Evolutionary conservation across 2,888 invertebrate species (phyloP).

Genomic region (Ornithoptera priamus): DNA sequence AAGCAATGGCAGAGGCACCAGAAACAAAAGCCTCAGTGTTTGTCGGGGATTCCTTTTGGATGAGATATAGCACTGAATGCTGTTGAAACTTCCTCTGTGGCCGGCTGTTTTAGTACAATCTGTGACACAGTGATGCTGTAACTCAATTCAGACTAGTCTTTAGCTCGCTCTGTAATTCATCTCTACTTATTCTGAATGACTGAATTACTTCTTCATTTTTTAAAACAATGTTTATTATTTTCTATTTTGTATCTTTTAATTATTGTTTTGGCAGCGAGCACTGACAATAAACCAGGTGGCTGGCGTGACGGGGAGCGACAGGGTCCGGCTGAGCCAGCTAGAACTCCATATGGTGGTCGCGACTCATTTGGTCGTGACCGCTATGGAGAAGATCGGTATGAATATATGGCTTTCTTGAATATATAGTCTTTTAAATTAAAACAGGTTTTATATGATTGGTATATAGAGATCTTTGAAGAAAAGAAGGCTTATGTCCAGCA

Average conservation of each 20-base stretch:
- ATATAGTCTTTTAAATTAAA: neutral
- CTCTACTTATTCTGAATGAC: constrained; percentile 55
- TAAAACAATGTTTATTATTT: neutral
- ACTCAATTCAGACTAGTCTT: constrained; percentile 93
- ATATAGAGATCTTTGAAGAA: too few species aligned
- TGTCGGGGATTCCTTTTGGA: constrained; percentile 75
- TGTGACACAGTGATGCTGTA: constrained; percentile 79
- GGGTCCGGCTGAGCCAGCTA: constrained; percentile 61
- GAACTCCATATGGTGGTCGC: constrained; percentile 72
- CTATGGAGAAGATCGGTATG: constrained; percentile 54
- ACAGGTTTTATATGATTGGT: neutral
- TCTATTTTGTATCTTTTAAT: neutral
- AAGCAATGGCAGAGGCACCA: constrained; percentile 83
- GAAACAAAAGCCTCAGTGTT: constrained; percentile 75
- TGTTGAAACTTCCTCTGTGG: constrained; percentile 83
- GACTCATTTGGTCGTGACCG: constrained; percentile 71
- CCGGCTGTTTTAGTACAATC: constrained; percentile 86
- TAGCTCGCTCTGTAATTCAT: constrained; percentile 70
- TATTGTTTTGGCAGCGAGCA: constrained; percentile 53
- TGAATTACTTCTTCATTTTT: neutral
- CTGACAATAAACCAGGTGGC: constrained; percentile 70
- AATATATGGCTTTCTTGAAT: neutral
- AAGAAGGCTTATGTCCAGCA: too few species aligned
- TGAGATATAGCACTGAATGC: constrained; percentile 65
- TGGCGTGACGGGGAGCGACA: constrained; percentile 75